Base-by-base conservation (phyloP, 2,888 invertebrate genomes). In the Agrypnus murinus region DNA sequence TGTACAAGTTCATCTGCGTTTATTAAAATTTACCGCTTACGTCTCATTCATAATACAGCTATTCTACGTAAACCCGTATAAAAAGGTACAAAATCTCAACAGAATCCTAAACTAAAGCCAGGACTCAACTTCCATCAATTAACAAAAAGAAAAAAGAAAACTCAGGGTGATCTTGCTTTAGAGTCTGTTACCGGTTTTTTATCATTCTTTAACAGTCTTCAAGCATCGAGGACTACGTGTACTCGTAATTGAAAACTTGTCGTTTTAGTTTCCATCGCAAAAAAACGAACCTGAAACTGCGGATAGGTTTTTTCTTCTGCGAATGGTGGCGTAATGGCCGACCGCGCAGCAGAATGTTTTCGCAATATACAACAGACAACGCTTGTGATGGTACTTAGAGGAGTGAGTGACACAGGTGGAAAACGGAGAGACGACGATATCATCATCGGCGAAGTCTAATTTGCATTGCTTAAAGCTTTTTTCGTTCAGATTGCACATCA, bases 371-470 rank as follows among this genome's bases (percentile, higher is more conserved):
- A 43, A 19, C 34, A 32, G 9, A n/a, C 12, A 34, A 40, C n/a
- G n/a, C n/a, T n/a, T n/a, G n/a, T n/a, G n/a, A n/a, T n/a, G n/a
- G n/a, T n/a, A n/a, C n/a, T n/a, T n/a, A n/a, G n/a, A n/a, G n/a
- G n/a, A n/a, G n/a, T n/a, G n/a, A 31, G 65, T 36, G 70, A 43
- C 71, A 67, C 67, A 71, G 71, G 67, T 67, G 63, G 71, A 60
- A n/a, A n/a, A n/a, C 14, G 17, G 38, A 31, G 50, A 55, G 32
- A n/a, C n/a, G 25, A 25, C 14, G 58, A 57, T 40, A 19, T n/a
- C n/a, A n/a, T n/a, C n/a, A n/a, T 10, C 48, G 25, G 19, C 14
- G 45, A 32, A 38, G 50, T 31, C 43, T 45, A 70, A 71, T 71
- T 67, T 71, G 71, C 66, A 60, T 71, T 63, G 66, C 55, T 62